Base-by-base conservation (phyloP, 1,140 invertebrate genomes). In the Philaenus spumarius region DNA sequence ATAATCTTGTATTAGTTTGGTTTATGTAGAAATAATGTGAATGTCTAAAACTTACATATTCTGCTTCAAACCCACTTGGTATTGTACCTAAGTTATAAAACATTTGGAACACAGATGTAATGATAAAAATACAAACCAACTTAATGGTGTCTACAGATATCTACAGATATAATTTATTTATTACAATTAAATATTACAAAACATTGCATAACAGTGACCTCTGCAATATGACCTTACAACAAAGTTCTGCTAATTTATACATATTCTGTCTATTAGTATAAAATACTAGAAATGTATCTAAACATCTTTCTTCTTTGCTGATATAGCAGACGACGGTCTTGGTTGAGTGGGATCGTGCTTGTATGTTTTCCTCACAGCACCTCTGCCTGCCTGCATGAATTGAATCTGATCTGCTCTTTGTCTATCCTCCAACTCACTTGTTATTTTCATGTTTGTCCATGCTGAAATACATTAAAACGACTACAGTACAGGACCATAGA, bases 291-390 rank as follows among this genome's bases (percentile, higher is more conserved):
- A n/a, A n/a, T n/a, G n/a, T 42, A 14, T 42, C 19, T 42, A 42
- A n/a, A 42, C 40, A 42, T 20, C 26, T 30, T 30, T 42, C 40
- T 42, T 42, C 12, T 42, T 42, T 42, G 40, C 40, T 42, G n/a
- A 20, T 5, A 20, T 20, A 1, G 50, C 19, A 3, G n/a, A 24
- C 9, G 46, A 37, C 1, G 55, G 17, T 17, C 48, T 43, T 2
- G 47, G 26, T 63, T 75, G 73, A 1, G 88, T 93, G 20, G 93
- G 93, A 74, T 96, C 85, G 69, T 82, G 85, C 72, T 89, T 86
- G 68, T 82, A 97, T 0, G 93, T 97, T 72, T 92, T 95, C 19
- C 83, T 76, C 42, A 95, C 64, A 0, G 93, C 87, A 2, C 89
- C 91, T 70, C 82, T 82, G 26, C 91, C 93, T 9, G 93, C 90